Conservation (phyloP, 2,113 vertebrate species). For the Neolamprologus longior region DNA sequence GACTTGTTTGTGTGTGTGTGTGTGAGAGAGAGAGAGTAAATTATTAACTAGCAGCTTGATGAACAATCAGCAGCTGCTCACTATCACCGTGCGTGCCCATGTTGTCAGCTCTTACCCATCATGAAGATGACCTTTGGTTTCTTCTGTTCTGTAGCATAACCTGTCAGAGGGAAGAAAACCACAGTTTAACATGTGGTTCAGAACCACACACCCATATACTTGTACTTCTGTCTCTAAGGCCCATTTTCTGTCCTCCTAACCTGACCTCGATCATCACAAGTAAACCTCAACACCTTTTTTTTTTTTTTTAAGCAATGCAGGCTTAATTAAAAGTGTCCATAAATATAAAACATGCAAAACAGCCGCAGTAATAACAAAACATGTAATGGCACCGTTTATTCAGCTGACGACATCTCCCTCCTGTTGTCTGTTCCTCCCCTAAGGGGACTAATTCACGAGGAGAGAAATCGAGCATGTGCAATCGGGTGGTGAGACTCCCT, state of each 20-base stretch:
- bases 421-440: neutral
- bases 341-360: neutral
- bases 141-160: conserved; percentile 77
- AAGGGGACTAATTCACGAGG: neutral
- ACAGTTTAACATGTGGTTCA: neutral
- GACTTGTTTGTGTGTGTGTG: neutral
- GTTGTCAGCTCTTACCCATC: conserved; percentile 76
- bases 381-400: neutral
- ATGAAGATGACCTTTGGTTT: conserved; percentile 89
- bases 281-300: neutral
- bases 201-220: neutral
- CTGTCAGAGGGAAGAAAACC: conserved; percentile 31
- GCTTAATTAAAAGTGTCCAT: neutral
- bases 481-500: neutral
- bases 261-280: neutral
- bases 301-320: neutral
- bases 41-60: neutral
- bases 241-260: neutral
- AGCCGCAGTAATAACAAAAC: neutral
- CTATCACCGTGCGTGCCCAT: neutral
- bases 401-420: neutral
- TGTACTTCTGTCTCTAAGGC: neutral
- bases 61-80: neutral
- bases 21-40: neutral
- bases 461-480: neutral